Conservation (phyloP, 2,888 invertebrate species). For the Acanthosepion pharaonis region DNA sequence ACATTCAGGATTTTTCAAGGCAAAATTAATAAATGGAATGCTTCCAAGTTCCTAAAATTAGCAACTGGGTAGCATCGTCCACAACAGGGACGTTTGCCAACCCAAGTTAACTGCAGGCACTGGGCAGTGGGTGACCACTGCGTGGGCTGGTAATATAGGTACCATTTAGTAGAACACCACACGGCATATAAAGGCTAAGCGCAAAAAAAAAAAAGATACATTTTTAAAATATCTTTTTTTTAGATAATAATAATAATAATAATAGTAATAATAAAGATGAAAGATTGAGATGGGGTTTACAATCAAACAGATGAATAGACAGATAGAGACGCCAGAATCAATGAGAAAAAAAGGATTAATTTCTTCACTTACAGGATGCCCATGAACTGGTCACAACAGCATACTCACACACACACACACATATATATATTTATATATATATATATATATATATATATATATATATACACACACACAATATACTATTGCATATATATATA, state of each 20-base stretch:
- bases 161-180: conserved; percentile 41
- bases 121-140: conserved; percentile 39
- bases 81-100: background rate
- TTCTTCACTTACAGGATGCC: background rate
- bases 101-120: conserved; percentile 44
- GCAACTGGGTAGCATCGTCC: conserved; percentile 20
- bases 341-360: background rate
- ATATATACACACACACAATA: background rate
- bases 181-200: conserved; percentile 5
- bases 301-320: background rate
- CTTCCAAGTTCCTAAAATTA: conserved; percentile 43
- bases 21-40: conserved; percentile 44
- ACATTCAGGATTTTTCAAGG: conserved; percentile 45
- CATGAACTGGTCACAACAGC: background rate
- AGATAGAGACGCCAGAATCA: too few species aligned
- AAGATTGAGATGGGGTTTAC: conserved; percentile 21
- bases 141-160: conserved; percentile 8
- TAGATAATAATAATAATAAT: background rate
- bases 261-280: background rate
- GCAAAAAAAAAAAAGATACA: background rate
- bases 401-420: background rate
- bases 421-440: background rate
- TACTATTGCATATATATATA: background rate
- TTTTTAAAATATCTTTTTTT: conserved; percentile 8
- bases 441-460: conserved; percentile 44